Evolutionary conservation across 2,888 invertebrate genomes (phyloP).

Genomic region (Acronicta alni): DNA sequence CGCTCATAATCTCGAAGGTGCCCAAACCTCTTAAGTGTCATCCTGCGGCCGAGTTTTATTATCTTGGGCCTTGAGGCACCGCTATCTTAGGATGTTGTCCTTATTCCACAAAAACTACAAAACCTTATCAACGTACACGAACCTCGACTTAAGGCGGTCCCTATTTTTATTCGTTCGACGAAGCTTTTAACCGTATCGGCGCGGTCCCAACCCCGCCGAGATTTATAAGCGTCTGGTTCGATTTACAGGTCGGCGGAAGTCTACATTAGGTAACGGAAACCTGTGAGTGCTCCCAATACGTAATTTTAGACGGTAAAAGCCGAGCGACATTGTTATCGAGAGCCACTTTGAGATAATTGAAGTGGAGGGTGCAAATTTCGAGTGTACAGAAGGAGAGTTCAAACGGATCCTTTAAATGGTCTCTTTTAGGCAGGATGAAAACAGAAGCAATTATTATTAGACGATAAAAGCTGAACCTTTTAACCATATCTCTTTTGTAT

Average conservation of each 20-base stretch:
- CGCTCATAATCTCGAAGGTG: constrained; percentile 71
- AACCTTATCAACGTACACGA: constrained; percentile 86
- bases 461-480: constrained; percentile 67
- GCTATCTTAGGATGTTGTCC: constrained; percentile 81
- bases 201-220: constrained; percentile 71
- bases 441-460: constrained; percentile 54
- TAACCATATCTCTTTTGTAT: constrained; percentile 62
- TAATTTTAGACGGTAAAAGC: constrained; percentile 78
- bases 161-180: constrained; percentile 81
- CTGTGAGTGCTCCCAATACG: constrained; percentile 72
- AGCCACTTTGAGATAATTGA: constrained; percentile 70
- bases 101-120: constrained; percentile 84
- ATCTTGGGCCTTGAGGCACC: constrained; percentile 75
- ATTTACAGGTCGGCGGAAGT: constrained; percentile 84
- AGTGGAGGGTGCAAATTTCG: constrained; percentile 59
- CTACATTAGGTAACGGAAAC: constrained; percentile 82
- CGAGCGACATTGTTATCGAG: constrained; percentile 67
- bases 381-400: constrained; percentile 58
- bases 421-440: constrained; percentile 56
- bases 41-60: constrained; percentile 77
- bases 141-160: constrained; percentile 84
- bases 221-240: constrained; percentile 84
- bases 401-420: constrained; percentile 63
- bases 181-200: constrained; percentile 86
- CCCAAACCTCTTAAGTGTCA: constrained; percentile 78